Conservation (phyloP, 2,888 invertebrate species). For the Lucinisca nassula region DNA sequence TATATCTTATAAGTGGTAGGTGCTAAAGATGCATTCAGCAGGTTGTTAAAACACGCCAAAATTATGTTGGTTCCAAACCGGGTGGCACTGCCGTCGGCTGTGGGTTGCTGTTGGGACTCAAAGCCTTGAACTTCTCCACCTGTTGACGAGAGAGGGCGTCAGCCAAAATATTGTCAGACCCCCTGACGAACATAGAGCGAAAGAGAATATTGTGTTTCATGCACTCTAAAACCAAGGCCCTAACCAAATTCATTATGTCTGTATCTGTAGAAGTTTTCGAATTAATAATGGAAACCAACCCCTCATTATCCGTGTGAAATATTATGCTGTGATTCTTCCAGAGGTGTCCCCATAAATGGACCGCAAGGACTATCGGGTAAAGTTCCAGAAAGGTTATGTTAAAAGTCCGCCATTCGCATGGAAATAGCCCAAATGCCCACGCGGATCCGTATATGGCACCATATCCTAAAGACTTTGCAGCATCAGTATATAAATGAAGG, state of each 20-base stretch:
- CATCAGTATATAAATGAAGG: background rate
- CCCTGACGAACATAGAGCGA: slow-evolving; percentile 24
- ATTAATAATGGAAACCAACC: slow-evolving; percentile 46
- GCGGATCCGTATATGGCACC: background rate
- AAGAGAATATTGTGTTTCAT: slow-evolving; percentile 21
- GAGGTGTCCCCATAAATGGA: slow-evolving; percentile 19
- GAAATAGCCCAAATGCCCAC: background rate
- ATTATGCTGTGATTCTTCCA: background rate
- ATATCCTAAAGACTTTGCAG: background rate
- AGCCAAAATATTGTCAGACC: slow-evolving; percentile 21
- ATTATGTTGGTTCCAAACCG: background rate
- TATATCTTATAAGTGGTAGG: background rate
- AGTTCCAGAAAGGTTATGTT: slow-evolving; percentile 29
- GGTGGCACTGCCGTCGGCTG: background rate
- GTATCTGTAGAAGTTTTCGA: slow-evolving; percentile 7
- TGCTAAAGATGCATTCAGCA: slow-evolving; percentile 1
- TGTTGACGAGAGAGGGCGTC: slow-evolving; percentile 39
- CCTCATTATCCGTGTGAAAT: slow-evolving; percentile 38
- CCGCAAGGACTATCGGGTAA: slow-evolving; percentile 18
- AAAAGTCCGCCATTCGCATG: background rate
- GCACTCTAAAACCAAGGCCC: slow-evolving; percentile 25
- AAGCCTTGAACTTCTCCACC: slow-evolving; percentile 20
- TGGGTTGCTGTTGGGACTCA: slow-evolving; percentile 20
- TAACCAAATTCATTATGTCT: slow-evolving; percentile 29
- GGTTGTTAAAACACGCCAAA: background rate